Evolutionary conservation across 2,113 vertebrate genomes (phyloP), one percentile per base, ranked within the genome.

Genomic region (Lutjanus erythropterus): DNA sequence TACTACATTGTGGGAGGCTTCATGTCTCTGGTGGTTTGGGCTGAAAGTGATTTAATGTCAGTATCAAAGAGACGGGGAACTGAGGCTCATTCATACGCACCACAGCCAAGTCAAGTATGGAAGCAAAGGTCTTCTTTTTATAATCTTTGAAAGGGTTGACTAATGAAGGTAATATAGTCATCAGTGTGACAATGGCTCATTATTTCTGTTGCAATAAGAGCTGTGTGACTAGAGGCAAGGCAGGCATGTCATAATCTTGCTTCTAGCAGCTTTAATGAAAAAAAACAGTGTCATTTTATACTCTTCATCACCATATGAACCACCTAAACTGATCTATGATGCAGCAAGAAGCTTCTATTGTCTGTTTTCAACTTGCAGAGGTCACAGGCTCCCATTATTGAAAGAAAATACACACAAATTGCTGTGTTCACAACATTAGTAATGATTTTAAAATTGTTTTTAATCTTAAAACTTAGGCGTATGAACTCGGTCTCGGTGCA

Each of bases 41-140:
- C 71, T 78, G 18, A 78, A 69, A 69, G 37, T 88, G 77, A 87
- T 85, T 85, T 85, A 88, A 81, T 87, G 75, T 87, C 84, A 68
- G 58, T 83, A 84, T 89, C 78, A 84, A 87, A 88, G 75, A 76
- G 47, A 50, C 31, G 6, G 47, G 85, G 76, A 87, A 83, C 70
- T 81, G 82, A 86, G 69, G 71, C 75, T 75, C 71, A 81, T 81
- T 86, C 71, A 80, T 77, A 12, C 52, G 15, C 31, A 53, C 71
- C 37, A n/a, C 60, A 67, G 78, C 71, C 64, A 70, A 72, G 73
- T 65, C 44, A 49, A 23, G 42, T 59, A 10, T 50, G 61, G 53
- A 61, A 71, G 58, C n/a, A 77, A 37, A 53, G 23, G n/a, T 53
- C 27, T 53, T 49, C 56, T 62, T 31, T 44, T 64, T 14, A 64